phyloP scores from a whole-genome alignment of 2,113 vertebrate genomes.

The Papio anubis region DNA sequence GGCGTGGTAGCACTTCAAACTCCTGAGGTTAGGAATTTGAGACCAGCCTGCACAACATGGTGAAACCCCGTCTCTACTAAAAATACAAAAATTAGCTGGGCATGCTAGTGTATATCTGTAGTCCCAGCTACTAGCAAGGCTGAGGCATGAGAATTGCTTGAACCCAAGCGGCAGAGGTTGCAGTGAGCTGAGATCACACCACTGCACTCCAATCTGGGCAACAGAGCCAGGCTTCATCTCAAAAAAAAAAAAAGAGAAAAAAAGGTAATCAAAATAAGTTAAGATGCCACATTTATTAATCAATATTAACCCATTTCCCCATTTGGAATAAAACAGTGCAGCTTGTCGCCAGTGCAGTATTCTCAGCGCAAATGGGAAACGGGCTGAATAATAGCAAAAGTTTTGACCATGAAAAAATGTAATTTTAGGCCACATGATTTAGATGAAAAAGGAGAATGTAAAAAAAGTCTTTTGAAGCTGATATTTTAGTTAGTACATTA shows the following conservation, averaged over 20 bases:
- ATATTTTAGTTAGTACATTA: background rate
- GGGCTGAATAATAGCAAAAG: background rate
- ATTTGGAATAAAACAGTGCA: no score
- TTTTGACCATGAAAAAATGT: constrained; percentile 2
- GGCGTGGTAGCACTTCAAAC: no score
- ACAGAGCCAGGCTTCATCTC: background rate
- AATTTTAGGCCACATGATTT: background rate
- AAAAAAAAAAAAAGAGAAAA: background rate
- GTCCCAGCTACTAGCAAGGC: background rate
- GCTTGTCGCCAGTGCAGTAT: no score
- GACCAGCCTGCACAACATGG: no score
- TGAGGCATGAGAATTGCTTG: background rate
- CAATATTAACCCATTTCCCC: no score
- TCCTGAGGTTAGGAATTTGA: no score
- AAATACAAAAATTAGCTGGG: background rate
- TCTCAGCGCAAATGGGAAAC: no score
- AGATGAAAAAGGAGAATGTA: background rate
- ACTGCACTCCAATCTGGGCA: background rate
- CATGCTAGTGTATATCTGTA: background rate
- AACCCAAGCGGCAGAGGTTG: background rate
- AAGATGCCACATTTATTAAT: no score
- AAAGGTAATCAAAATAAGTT: background rate
- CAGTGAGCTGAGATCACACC: no score
- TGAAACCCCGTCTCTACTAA: background rate
- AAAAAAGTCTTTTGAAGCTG: background rate